These are phyloP conservation scores for Aythya baeri DNA, from an alignment of 2,113 vertebrate species.

Conservation along the genomic window DNA sequence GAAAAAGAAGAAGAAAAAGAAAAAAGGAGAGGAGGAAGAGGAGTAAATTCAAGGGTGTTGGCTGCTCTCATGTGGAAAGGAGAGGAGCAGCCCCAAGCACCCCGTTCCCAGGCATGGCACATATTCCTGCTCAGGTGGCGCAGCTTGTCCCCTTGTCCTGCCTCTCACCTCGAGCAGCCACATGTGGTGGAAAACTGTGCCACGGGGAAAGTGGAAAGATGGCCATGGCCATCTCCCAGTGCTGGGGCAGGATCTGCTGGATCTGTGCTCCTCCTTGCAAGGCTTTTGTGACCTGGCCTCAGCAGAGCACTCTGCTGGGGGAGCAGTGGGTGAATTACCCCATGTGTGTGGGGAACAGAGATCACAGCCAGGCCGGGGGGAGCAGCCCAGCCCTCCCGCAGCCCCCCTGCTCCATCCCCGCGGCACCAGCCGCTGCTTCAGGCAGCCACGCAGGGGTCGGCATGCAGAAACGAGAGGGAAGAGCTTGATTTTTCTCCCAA, in stretches of 20 bases:
- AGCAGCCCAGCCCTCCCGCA: not conserved
- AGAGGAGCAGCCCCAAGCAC: not conserved
- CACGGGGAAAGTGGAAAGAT: not conserved
- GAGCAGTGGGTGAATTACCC: rapidly evolving
- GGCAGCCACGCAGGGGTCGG: not conserved
- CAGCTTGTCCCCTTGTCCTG: not conserved
- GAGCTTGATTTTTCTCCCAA: not conserved
- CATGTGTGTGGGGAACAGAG: not conserved
- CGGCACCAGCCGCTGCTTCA: rapidly evolving
- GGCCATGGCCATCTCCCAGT: not conserved
- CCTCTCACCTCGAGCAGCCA: not conserved
- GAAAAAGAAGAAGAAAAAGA: rapidly evolving
- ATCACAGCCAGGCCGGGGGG: not conserved
- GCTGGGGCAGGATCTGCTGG: not conserved
- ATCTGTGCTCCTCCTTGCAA: not conserved
- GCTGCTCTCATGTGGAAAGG: not conserved
- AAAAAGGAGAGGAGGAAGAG: no score
- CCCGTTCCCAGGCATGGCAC: not conserved
- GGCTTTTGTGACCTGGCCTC: not conserved
- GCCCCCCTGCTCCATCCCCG: rapidly evolving
- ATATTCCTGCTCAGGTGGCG: not conserved
- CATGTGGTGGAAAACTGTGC: not conserved
- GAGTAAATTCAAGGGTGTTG: not conserved
- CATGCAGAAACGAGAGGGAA: not conserved
- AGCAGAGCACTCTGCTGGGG: not conserved